A percentile compares a stretch with the other conserved stretches of the same genome.
Evolutionary conservation across 1,140 invertebrate genomes (phyloP).

Genomic region (Macrotrachela quadricornifera): DNA sequence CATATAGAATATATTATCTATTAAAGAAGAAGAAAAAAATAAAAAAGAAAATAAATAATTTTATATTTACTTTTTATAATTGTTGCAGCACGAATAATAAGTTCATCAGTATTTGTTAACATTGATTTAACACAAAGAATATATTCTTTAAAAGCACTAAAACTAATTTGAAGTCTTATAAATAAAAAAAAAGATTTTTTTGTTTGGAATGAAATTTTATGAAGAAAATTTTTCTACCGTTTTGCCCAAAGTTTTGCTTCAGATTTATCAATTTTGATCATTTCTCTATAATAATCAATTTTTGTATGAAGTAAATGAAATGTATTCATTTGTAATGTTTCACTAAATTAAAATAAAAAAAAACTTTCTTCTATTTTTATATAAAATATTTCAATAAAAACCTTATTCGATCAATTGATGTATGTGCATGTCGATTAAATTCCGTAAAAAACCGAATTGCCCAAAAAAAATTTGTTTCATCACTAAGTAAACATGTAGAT

Average conservation of each 20-base stretch:
- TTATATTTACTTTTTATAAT: slow-evolving; percentile 59
- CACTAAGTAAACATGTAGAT: slow-evolving; percentile 34
- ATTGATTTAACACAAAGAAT: too few species aligned
- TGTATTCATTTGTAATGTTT: slow-evolving; percentile 39
- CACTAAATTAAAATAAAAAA: slow-evolving; percentile 13
- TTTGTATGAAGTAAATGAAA: slow-evolving; percentile 82
- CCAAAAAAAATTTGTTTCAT: slow-evolving; percentile 83
- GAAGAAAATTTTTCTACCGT: slow-evolving; percentile 26
- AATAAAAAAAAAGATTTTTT: too few species aligned
- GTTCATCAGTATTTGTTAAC: slow-evolving; percentile 10
- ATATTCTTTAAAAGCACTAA: too few species aligned
- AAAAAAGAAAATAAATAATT: not conserved
- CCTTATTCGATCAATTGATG: slow-evolving; percentile 67
- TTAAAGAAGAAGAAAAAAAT: slow-evolving; percentile 10
- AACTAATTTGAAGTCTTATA: not conserved
- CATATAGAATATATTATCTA: slow-evolving; percentile 58
- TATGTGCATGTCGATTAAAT: slow-evolving; percentile 63
- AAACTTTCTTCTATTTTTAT: not conserved
- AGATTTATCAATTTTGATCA: slow-evolving; percentile 63
- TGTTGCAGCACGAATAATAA: slow-evolving; percentile 30
- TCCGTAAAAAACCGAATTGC: slow-evolving; percentile 85
- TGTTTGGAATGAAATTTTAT: too few species aligned
- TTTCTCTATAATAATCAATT: slow-evolving; percentile 66
- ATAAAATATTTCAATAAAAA: slow-evolving; percentile 25
- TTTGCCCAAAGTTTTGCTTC: slow-evolving; percentile 57